Conservation (phyloP, 2,797 vertebrate genomes). For the Astyanax mexicanus region DNA sequence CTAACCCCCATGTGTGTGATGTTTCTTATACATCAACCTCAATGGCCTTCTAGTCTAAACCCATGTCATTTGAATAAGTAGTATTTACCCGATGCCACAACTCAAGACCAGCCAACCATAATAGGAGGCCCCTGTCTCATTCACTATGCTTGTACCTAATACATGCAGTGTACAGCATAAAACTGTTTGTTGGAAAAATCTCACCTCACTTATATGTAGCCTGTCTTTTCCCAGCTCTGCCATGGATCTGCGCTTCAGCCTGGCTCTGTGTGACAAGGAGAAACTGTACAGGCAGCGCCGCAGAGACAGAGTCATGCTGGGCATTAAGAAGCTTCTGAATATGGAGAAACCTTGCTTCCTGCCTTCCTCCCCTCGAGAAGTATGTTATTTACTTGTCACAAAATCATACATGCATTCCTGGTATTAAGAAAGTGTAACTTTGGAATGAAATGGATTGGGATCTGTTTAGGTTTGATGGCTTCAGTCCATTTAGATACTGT, state of each 20-base stretch:
- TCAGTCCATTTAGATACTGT: not conserved
- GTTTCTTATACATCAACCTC: not conserved
- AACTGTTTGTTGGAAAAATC: not conserved
- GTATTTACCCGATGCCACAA: not conserved
- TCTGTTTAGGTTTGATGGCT: not conserved
- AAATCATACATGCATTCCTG: not conserved
- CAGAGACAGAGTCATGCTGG: slow-evolving; percentile 86
- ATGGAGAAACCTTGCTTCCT: slow-evolving; percentile 83
- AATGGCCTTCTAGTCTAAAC: not conserved
- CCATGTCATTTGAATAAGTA: not conserved
- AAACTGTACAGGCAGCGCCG: slow-evolving; percentile 88
- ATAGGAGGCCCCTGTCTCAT: not conserved
- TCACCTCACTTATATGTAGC: not conserved
- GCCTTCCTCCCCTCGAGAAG: slow-evolving; percentile 82
- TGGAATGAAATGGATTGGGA: not conserved
- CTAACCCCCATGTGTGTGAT: not conserved
- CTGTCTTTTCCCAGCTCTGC: slow-evolving; percentile 78
- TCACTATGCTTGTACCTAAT: not conserved
- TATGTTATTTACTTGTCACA: slow-evolving; percentile 46
- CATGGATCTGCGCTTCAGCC: slow-evolving; percentile 92
- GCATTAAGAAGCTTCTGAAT: slow-evolving; percentile 89
- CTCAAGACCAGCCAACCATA: not conserved
- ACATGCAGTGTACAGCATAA: not conserved
- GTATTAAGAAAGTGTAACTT: not conserved
- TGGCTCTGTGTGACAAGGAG: slow-evolving; percentile 93